Conservation (phyloP, 2,797 vertebrate species). For the Mallotus villosus region DNA sequence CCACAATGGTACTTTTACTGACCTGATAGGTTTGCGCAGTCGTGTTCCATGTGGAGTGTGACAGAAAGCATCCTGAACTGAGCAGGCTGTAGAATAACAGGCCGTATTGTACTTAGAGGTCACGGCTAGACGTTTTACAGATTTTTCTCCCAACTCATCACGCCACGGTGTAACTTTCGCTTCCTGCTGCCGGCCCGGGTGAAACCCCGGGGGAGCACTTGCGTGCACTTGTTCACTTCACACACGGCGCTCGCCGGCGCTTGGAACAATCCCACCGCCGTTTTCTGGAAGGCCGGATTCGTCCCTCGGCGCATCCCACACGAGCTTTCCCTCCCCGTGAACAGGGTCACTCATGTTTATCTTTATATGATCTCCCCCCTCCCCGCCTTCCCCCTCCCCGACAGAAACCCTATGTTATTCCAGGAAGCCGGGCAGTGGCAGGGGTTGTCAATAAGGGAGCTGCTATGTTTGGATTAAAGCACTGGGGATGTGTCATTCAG, state of each 20-base stretch:
- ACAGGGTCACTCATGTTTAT: conserved; percentile 39
- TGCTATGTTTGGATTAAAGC: conserved; percentile 29
- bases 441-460: conserved; percentile 37
- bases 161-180: conserved; percentile 4
- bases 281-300: conserved; percentile 24
- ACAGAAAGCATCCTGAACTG: neutral
- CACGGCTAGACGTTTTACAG: conserved; percentile 15
- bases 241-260: conserved; percentile 7
- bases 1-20: conserved; percentile 14
- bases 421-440: conserved; percentile 33
- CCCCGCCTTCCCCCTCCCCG: conserved; percentile 11
- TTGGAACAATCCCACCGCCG: conserved; percentile 30
- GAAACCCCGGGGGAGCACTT: conserved; percentile 22
- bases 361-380: conserved; percentile 29
- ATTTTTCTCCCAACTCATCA: conserved; percentile 14
- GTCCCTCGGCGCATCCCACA: conserved; percentile 15
- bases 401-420: conserved; percentile 39
- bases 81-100: neutral
- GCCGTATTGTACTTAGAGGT: conserved; percentile 11
- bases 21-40: conserved; percentile 21
- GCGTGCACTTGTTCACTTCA: conserved; percentile 30
- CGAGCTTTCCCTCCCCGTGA: conserved; percentile 18
- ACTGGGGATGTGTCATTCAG: conserved; percentile 27
- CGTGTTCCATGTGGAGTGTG: neutral
- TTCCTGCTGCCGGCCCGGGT: neutral